Evolutionary conservation across 2,113 vertebrate species (phyloP).

Genomic region (Microcebus jonahi): DNA sequence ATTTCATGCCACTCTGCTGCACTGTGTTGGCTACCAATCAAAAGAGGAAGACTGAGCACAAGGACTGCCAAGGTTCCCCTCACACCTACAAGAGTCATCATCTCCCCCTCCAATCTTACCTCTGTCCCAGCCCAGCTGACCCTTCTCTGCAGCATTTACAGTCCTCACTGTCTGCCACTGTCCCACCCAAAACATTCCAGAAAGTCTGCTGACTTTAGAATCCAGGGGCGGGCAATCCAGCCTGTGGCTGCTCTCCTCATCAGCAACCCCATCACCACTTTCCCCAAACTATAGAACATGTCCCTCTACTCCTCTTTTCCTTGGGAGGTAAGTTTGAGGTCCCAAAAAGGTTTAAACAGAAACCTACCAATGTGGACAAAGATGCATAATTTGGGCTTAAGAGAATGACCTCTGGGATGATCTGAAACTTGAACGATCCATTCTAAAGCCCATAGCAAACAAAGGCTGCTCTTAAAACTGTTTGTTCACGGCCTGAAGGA

Average conservation of each 20-base stretch:
- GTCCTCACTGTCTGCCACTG: constrained; percentile 3
- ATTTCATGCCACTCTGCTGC: neutral
- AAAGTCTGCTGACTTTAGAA: constrained; percentile 40
- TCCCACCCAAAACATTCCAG: constrained; percentile 29
- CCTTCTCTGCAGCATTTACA: constrained; percentile 38
- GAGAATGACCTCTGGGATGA: constrained; percentile 11
- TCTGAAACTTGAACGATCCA: neutral
- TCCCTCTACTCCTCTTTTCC: neutral
- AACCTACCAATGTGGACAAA: constrained; percentile 11
- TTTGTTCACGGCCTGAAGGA: neutral
- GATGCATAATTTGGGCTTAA: constrained; percentile 39
- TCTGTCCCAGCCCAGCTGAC: neutral
- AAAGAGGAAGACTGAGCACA: neutral
- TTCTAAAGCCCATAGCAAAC: constrained; percentile 17
- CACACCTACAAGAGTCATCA: neutral
- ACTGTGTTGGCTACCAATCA: neutral
- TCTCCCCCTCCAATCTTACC: neutral
- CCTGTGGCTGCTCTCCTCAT: neutral
- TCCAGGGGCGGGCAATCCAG: neutral
- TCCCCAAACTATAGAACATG: neutral
- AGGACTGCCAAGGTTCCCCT: neutral
- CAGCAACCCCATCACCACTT: neutral
- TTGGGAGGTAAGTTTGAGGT: constrained; percentile 11
- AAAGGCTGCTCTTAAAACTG: neutral
- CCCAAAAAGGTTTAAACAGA: neutral